Evolutionary conservation across 2,888 invertebrate genomes (phyloP).

Genomic region (Sylvicola fuscatus): DNA sequence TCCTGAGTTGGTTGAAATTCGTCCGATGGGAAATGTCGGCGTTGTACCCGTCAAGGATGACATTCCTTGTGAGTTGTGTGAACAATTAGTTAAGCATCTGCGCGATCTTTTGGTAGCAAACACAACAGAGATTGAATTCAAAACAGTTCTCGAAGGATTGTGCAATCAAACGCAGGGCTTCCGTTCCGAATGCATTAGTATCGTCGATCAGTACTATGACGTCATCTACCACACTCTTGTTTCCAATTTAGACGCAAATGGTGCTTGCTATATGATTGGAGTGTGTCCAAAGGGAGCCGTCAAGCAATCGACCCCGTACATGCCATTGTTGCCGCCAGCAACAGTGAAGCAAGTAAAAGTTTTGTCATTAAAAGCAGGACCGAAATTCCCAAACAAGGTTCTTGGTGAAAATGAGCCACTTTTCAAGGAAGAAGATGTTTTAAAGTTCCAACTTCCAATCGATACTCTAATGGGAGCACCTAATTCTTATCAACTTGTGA

Average conservation of each 20-base stretch:
- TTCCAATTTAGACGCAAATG: slow-evolving; percentile 42
- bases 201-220: slow-evolving; percentile 62
- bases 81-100: slow-evolving; percentile 59
- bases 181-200: slow-evolving; percentile 46
- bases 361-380: slow-evolving; percentile 13
- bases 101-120: slow-evolving; percentile 63
- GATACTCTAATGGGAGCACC: slow-evolving; percentile 26
- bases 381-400: slow-evolving; percentile 9
- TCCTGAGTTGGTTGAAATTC: slow-evolving; percentile 31
- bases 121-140: slow-evolving; percentile 67
- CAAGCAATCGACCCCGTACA: slow-evolving; percentile 26
- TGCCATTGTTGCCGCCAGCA: slow-evolving; percentile 35
- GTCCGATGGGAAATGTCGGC: slow-evolving; percentile 33
- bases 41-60: slow-evolving; percentile 35
- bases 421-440: slow-evolving; percentile 16
- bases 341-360: slow-evolving; percentile 24
- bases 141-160: slow-evolving; percentile 50
- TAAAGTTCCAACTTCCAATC: slow-evolving; percentile 29
- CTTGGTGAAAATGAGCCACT: slow-evolving; percentile 18
- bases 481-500: slow-evolving; percentile 15
- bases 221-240: slow-evolving; percentile 49
- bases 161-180: slow-evolving; percentile 63
- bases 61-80: slow-evolving; percentile 68
- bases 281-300: slow-evolving; percentile 18
- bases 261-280: slow-evolving; percentile 46